phyloP scores from a whole-genome alignment of 2,888 invertebrate genomes.

The Crematogaster levior region DNA sequence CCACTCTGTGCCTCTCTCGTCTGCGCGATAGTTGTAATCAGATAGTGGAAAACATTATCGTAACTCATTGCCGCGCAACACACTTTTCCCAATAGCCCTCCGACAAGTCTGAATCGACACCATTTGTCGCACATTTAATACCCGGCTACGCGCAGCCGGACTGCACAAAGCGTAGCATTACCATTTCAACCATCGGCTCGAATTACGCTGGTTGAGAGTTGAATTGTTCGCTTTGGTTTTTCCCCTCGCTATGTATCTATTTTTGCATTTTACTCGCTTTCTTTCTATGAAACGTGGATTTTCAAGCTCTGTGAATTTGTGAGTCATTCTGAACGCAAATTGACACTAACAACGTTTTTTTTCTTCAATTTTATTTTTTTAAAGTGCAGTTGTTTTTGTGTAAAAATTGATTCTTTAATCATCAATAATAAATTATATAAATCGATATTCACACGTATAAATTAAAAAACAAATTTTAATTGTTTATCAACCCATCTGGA shows the following conservation, averaged over 20 bases:
- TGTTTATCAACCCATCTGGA: too few species aligned
- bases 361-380: neutral
- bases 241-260: neutral
- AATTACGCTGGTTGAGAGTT: conserved; percentile 11
- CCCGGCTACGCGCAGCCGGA: neutral
- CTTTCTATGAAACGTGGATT: neutral
- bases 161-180: conserved; percentile 35
- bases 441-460: neutral
- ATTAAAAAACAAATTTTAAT: too few species aligned
- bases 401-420: neutral
- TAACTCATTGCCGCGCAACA: conserved; percentile 21
- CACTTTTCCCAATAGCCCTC: conserved; percentile 37
- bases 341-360: neutral
- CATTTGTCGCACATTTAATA: conserved; percentile 56
- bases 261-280: neutral
- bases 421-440: neutral
- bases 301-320: neutral
- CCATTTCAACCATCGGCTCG: conserved; percentile 29
- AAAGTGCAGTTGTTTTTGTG: neutral
- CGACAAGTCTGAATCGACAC: conserved; percentile 44
- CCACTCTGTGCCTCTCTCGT: conserved; percentile 34
- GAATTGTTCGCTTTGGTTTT: neutral
- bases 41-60: conserved; percentile 53
- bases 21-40: conserved; percentile 38
- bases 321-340: neutral